A percentile compares a stretch with the other conserved stretches of the same genome.
Evolutionary conservation across 1,140 invertebrate species (phyloP).

Genomic region (Sycobia sp.): DNA sequence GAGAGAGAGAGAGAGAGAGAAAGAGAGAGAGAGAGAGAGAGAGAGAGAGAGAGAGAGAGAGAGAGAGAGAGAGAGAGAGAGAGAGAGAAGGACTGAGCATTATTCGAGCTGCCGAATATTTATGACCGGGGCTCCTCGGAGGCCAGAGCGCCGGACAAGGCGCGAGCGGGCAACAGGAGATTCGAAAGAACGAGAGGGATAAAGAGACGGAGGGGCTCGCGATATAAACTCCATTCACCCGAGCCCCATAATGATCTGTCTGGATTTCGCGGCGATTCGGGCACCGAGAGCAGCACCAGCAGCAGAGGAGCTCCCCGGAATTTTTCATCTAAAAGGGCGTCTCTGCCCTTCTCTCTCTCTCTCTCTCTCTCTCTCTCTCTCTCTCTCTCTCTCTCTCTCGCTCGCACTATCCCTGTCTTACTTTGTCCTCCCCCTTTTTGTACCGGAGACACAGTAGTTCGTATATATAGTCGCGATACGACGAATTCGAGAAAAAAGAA

Average conservation of each 20-base stretch:
- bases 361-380: neutral
- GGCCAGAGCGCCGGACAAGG: constrained; percentile 3
- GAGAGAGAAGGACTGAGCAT: too few species aligned
- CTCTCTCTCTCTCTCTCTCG: too few species aligned
- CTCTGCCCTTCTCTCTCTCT: neutral
- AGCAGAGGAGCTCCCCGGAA: too few species aligned
- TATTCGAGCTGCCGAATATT: constrained; percentile 60
- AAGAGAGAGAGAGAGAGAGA: too few species aligned
- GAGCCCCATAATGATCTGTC: constrained; percentile 55
- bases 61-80: too few species aligned
- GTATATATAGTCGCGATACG: neutral
- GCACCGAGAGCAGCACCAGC: constrained; percentile 33
- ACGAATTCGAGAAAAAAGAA: constrained; percentile 16
- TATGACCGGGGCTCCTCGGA: constrained; percentile 48
- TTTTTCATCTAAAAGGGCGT: constrained; percentile 39
- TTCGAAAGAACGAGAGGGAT: constrained; percentile 14
- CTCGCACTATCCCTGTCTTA: too few species aligned
- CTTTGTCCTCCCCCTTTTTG: too few species aligned
- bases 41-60: too few species aligned
- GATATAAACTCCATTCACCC: constrained; percentile 35
- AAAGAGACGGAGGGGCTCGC: neutral
- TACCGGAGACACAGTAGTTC: neutral
- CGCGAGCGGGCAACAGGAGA: too few species aligned
- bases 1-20: too few species aligned
- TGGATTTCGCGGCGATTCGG: constrained; percentile 52